Base-by-base conservation (phyloP, 2,113 vertebrate genomes). In the Petrocephalus zakoni region DNA sequence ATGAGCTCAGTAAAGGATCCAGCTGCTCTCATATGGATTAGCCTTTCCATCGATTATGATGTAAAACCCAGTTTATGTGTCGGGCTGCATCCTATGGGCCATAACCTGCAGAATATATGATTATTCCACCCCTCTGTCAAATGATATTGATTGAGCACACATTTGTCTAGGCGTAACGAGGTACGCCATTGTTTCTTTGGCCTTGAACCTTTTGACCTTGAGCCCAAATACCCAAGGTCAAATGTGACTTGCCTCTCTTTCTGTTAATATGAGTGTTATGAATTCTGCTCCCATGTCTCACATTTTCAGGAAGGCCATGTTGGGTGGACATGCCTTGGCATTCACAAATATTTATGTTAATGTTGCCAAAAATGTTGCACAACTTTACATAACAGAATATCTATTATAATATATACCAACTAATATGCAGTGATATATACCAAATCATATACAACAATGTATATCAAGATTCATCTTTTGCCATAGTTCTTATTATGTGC, bases 61-160 rank as follows among this genome's bases (percentile, higher is more conserved):
- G 72, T 78, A 78, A 78, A 78, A 78, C 72, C 29, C 72, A 78
- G 72, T 78, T 78, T 83, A 49, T 83, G 42, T 42, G 37, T n/a
- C 37, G 3, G 37, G 46, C 46, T 47, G 15, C 42, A 22, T 47
- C 25, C 49, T 25, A 19, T 19, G 52, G 52, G 29, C n/a, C 22
- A 34, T 49, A 86, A 86, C 49, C 15, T 86, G 83, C 19, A 5
- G 72, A 42, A 81, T 46, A 81, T 81, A 37, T 81, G 75, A 81
- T 46, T 85, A 25, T 25, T 15, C 49, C 25, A 11, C 47, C 22
- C 22, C 83, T 53, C 21, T 34, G 83, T 85, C 83, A 52, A 51
- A 85, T 52, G 47, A 29, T 85, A 52, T 52, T 11, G 83, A 52
- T 25, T 47, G 21, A 85, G n/a, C n/a, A 13, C 9, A 53, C 75